Evolutionary conservation across 2,113 vertebrate genomes (phyloP), one percentile per base, ranked within the genome.

Genomic region (Rhynchomys soricoides): DNA sequence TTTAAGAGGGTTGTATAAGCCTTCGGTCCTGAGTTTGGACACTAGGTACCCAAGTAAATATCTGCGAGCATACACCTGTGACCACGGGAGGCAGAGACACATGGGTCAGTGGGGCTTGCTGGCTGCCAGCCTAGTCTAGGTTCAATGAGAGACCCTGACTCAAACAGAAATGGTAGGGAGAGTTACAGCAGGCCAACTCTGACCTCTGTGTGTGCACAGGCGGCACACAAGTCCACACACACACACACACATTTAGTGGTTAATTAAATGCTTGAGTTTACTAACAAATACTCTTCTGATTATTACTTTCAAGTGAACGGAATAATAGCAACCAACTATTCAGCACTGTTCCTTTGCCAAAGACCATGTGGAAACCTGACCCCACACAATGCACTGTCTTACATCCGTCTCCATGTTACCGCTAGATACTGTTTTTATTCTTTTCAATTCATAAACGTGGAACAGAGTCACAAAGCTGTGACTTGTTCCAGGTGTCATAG

Each of bases 241-340:
- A 31, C 26, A 31, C 3, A 16, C 13, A 31, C 26, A 85, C 7
- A 21, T 34, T 68, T 68, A 68, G 26, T 85, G 40, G 19, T 17
- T 83, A 43, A 43, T 43, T 85, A 64, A 64, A 34, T 10, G 10
- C 17, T 48, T 48, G 40, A 22, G 62, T 22, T 86, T 22, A 48
- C 68, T 78, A 95, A n/a, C n/a, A 96, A 89, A 50, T 59, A 52
- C 7, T 34, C 24, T 57, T 86, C 57, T 93, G 50, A 93, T 78
- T 86, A 74, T 83, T 75, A 40, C 34, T 64, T 94, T 74, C 9
- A 34, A 73, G 34, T 24, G 81, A 90, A 92, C 24, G 71, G 88
- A 96, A 37, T 37, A 90, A 50, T 52, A 74, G 10, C 71, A 71
- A 75, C 45, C 13, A 55, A 55, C 77, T 88, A 89, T 77, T 91